These are phyloP conservation scores for Corythaeola cristata DNA, from an alignment of 2,113 vertebrate genomes.

Conservation along the genomic window DNA sequence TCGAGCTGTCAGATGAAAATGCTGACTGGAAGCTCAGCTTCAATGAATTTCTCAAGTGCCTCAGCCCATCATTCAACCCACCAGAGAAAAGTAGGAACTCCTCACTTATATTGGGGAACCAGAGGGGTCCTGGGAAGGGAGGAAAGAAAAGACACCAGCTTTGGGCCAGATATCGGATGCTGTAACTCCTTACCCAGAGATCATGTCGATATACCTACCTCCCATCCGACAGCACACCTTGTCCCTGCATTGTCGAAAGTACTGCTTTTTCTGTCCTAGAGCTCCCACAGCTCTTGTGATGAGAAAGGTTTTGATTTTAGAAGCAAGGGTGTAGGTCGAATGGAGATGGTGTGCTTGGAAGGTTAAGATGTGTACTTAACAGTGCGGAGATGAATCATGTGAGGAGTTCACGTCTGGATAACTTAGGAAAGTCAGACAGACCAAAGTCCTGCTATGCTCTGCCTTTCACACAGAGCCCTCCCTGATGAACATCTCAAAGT, in stretches of 20 bases:
- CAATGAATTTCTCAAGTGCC: constrained; percentile 95
- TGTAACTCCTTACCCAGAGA: not conserved
- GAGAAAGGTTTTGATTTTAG: not conserved
- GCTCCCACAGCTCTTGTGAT: not conserved
- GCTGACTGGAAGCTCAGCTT: constrained; percentile 99
- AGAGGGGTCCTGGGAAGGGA: not conserved
- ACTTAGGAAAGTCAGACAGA: not conserved
- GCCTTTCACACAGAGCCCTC: not conserved
- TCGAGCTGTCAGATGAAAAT: constrained; percentile 98
- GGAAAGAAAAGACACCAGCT: not conserved
- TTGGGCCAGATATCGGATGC: not conserved
- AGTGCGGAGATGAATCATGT: not conserved
- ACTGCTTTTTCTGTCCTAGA: not conserved
- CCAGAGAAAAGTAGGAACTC: constrained; percentile 91
- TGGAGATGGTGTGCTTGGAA: not conserved
- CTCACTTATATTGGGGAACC: not conserved
- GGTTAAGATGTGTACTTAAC: not conserved
- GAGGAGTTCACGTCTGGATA: not conserved
- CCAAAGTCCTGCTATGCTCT: constrained; percentile 24
- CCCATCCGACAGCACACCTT: not conserved
- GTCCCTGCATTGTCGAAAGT: not conserved
- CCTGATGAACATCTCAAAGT: not conserved
- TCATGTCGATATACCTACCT: not conserved
- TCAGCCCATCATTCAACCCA: constrained; percentile 93
- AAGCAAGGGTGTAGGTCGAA: not conserved